Conservation (phyloP, 2,888 invertebrate genomes). For the Biston stratarius region DNA sequence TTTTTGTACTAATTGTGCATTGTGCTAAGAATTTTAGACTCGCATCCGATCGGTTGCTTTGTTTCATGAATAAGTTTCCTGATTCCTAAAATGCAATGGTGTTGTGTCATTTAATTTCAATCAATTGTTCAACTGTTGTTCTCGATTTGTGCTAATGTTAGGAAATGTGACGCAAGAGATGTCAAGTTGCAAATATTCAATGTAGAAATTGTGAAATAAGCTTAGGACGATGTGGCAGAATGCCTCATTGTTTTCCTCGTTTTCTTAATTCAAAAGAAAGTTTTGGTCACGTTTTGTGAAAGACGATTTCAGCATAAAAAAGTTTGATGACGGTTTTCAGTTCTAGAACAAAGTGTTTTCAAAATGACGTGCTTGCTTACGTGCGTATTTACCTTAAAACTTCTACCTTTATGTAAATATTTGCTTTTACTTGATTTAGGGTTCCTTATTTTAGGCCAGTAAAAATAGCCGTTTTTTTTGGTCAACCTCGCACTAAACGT, state of each 20-base stretch:
- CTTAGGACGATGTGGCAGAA: background rate
- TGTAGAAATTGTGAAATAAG: constrained; percentile 24
- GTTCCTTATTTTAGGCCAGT: too few relatives aligned
- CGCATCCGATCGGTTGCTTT: constrained; percentile 31
- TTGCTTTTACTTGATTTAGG: background rate
- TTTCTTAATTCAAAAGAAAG: constrained; percentile 4
- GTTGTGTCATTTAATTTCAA: constrained; percentile 41
- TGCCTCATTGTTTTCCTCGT: background rate
- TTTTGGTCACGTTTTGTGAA: constrained; percentile 7
- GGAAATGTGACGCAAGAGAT: constrained; percentile 42
- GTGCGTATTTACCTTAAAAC: too few relatives aligned
- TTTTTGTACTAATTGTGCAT: background rate
- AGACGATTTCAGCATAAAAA: background rate
- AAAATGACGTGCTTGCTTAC: constrained; percentile 3
- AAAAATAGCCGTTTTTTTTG: too few relatives aligned
- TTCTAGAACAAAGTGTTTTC: constrained; percentile 1
- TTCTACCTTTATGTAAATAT: background rate
- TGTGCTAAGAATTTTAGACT: constrained; percentile 4
- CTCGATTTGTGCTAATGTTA: constrained; percentile 38
- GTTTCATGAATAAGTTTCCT: constrained; percentile 35
- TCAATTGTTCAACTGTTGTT: constrained; percentile 38
- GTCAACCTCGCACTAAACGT: too few relatives aligned
- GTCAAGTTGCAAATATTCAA: constrained; percentile 24
- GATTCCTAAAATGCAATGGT: constrained; percentile 39
- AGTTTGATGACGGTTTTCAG: background rate